Evolutionary conservation across 2,888 invertebrate species (phyloP).

Genomic region (Perithous albicinctus): DNA sequence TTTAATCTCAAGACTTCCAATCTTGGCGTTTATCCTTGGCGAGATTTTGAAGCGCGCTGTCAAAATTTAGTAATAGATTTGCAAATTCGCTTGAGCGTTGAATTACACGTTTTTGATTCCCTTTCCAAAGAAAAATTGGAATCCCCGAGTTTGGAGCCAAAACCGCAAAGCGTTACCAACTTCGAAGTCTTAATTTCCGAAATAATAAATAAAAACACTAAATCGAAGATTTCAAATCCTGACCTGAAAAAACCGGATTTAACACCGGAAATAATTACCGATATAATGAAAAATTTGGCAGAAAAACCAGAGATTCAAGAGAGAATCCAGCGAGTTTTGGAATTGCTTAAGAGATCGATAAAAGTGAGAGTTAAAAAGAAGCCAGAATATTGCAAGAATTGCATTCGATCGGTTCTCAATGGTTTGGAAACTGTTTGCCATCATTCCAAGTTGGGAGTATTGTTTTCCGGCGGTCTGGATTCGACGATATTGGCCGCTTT

Average conservation of each 20-base stretch:
- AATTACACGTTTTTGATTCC: constrained; percentile 14
- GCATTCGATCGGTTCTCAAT: constrained; percentile 82
- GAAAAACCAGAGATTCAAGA: constrained; percentile 81
- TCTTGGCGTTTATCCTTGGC: constrained; percentile 84
- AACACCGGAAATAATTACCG: constrained; percentile 77
- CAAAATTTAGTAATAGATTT: constrained; percentile 6
- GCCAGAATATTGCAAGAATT: constrained; percentile 88
- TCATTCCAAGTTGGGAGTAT: constrained; percentile 89
- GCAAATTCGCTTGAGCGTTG: constrained; percentile 20
- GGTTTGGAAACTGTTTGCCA: constrained; percentile 77
- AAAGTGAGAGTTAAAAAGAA: constrained; percentile 87
- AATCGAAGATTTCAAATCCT: neutral
- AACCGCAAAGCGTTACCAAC: neutral
- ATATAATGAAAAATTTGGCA: constrained; percentile 84
- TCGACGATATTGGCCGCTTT: constrained; percentile 95
- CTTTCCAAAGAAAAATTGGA: neutral
- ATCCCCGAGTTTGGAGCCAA: constrained; percentile 6
- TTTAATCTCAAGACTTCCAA: constrained; percentile 83
- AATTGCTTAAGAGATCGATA: constrained; percentile 87
- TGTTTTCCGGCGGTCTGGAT: constrained; percentile 99
- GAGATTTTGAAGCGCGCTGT: constrained; percentile 58
- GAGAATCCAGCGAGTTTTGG: constrained; percentile 85
- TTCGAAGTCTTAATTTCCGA: constrained; percentile 2
- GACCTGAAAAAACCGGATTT: neutral
- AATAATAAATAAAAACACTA: neutral